Evolutionary conservation across 2,888 invertebrate genomes (phyloP), one percentile per base, ranked within the genome.

Genomic region (Dicyrtoma fusca): DNA sequence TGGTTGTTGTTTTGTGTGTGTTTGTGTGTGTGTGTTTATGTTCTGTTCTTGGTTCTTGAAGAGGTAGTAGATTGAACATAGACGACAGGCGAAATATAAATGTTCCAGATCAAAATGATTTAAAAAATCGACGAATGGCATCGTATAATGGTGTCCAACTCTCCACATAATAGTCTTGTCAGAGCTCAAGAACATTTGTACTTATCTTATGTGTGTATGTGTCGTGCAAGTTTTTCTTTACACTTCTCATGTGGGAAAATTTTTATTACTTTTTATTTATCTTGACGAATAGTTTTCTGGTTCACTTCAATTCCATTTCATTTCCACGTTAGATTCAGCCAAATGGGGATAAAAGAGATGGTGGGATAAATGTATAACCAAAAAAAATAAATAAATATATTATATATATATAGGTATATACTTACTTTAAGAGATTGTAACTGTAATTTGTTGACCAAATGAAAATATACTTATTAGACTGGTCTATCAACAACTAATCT

Each of bases 191-290:
- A 66, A 66, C 53, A 66, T 66, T 53, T 66, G 66, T 66, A 53
- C 14, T 53, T 53, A 66, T 66, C 53, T 53, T 49, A n/a, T 23
- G 45, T 23, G 21, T n/a, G n/a, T n/a, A 21, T 53, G 53, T 66
- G 26, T 42, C 42, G 53, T 66, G 66, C 66, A 66, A 66, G 53
- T 49, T 49, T 25, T 65, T 51, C 34, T 66, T 55, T 44, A 66
- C 66, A 66, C 68, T 68, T 68, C 44, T 68, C 45, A 55, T 57
- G 47, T 57, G 57, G 57, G 68, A 68, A 55, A 57, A 34, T 23
- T 57, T 68, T 68, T 68, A 68, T 47, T 34, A 66, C 68, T 45
- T 57, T 68, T 68, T 55, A 68, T 59, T 59, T 66, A 66, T 66
- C 55, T 66, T 42, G 26, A 64, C 55, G 44, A 44, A 34, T 59